A percentile compares a stretch with the other conserved stretches of the same genome.
Evolutionary conservation across 2,113 vertebrate genomes (phyloP).

Genomic region (Beaufortia kweichowensis): DNA sequence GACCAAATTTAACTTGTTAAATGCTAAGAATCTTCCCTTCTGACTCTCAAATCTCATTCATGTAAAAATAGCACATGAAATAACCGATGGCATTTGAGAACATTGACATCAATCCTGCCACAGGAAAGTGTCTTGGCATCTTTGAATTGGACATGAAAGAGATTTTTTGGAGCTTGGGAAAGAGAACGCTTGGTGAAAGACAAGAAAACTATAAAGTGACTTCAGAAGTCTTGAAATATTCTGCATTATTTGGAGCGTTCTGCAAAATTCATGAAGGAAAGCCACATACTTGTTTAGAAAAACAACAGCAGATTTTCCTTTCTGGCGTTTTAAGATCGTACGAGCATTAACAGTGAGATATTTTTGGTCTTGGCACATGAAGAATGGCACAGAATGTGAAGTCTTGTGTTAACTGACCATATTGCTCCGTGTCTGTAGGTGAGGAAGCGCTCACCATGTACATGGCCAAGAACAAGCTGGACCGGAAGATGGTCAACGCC

Average conservation of each 20-base stretch:
- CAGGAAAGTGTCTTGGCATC: too few relatives aligned
- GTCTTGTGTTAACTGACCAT: conserved; percentile 27
- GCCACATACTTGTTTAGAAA: background rate
- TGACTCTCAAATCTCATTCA: background rate
- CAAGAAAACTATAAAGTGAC: background rate
- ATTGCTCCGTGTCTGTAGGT: conserved; percentile 71
- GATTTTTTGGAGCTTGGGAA: background rate
- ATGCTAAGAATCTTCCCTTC: too few relatives aligned
- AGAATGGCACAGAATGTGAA: background rate
- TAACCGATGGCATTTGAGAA: background rate
- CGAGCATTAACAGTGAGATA: background rate
- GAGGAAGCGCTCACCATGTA: conserved; percentile 99
- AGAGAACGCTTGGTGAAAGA: too few relatives aligned
- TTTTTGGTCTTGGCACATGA: background rate
- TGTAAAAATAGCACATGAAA: background rate
- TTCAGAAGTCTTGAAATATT: background rate
- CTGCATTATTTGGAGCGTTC: background rate
- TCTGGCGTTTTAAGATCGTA: background rate
- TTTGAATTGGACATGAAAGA: background rate
- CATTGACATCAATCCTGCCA: background rate
- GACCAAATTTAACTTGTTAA: too few relatives aligned
- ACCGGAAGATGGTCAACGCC: conserved; percentile 89
- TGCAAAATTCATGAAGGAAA: background rate
- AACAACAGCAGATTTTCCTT: background rate
- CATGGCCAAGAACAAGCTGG: conserved; percentile 95